Percentiles rank a stretch among this genome's conserved stretches.
phyloP scores from a whole-genome alignment of 2,797 vertebrate species.

The Siniperca scherzeri region DNA sequence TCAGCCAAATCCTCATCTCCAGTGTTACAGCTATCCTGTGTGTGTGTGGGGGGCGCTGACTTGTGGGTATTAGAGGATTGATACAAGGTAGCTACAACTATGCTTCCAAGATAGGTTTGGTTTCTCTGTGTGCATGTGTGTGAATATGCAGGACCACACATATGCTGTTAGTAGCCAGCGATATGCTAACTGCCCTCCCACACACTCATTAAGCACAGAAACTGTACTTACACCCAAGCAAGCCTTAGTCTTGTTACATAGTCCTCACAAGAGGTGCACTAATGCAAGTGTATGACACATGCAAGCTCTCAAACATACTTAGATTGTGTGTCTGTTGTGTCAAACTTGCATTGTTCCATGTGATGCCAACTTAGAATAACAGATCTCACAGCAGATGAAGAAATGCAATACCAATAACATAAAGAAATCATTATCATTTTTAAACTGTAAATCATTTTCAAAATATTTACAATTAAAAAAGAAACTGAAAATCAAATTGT shows the following conservation, averaged over 20 bases:
- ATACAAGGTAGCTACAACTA: neutral
- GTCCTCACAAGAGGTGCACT: neutral
- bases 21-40: constrained; percentile 19
- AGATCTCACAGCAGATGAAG: neutral
- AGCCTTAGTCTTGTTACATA: neutral
- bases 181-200: neutral
- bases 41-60: neutral
- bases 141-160: neutral
- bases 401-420: neutral
- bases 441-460: neutral
- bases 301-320: neutral
- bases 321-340: neutral
- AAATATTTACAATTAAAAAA: neutral
- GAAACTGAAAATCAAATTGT: neutral
- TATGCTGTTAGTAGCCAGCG: neutral
- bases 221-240: no score
- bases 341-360: neutral
- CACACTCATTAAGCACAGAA: neutral
- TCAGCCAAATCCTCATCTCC: constrained; percentile 29
- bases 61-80: neutral
- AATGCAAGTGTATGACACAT: neutral
- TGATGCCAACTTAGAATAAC: neutral
- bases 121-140: constrained; percentile 3
- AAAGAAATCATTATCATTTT: neutral
- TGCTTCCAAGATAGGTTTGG: neutral